Evolutionary conservation across 2,113 vertebrate genomes (phyloP), one percentile per base, ranked within the genome.

Genomic region (Zingel zingel): DNA sequence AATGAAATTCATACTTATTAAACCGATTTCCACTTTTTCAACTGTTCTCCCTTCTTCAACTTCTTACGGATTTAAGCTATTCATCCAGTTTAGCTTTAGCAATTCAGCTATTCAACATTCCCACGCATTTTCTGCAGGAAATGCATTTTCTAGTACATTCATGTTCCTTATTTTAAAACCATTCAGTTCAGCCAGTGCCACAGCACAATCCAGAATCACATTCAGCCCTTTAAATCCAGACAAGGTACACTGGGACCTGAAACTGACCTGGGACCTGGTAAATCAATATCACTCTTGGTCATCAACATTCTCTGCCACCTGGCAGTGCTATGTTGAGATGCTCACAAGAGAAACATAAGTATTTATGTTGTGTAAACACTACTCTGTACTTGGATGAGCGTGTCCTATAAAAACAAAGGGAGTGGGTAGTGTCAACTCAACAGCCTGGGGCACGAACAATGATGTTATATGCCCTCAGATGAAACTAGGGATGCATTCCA

Each of bases 401-500:
- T 1, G 36, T 62, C 11, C 18, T 53, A 53, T 27, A 53, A 43
- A 36, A 67, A 54, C 11, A 68, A 36, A 58, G 5, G 2, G 3
- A 58, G 19, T 2, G 53, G 21, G 19, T 16, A 43, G 1, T 9
- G 14, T 76, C 62, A 69, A 21, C n/a, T 19, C 23, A 57, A 43
- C 58, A 61, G 45, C 75, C 43, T 54, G 27, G 3, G 39, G 51
- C 50, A 36, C 39, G 56, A 69, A 64, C 74, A 71, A 74, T 21
- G 0, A 57, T 63, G 48, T 59, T 56, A 63, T 33, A 77, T 74
- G 48, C 19, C 47, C 25, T 66, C 30, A 43, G 15, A 54, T 73
- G 18, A 66, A 51, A 68, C 15, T 13, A n/a, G 3, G 30, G 45
- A 79, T 63, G 59, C 53, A 51, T 70, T 73, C 39, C 71, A 81